These are phyloP conservation scores for Hiodon tergisus DNA, from an alignment of 2,113 vertebrate species.

Conservation along the genomic window DNA sequence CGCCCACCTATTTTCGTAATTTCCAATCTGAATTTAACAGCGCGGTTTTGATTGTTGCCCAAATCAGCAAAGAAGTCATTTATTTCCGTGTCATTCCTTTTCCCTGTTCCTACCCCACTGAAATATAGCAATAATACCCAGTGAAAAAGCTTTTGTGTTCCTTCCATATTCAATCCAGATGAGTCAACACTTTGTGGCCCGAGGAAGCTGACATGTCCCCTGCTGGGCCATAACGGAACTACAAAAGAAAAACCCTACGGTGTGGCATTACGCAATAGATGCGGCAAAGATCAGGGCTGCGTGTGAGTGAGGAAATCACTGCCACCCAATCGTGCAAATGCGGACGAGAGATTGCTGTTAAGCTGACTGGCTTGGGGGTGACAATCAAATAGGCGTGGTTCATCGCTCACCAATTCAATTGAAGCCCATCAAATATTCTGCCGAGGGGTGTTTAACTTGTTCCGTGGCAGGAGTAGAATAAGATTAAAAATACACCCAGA, in stretches of 20 bases:
- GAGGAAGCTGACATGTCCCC: not conserved
- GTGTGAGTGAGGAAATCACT: constrained; percentile 34
- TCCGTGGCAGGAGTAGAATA: constrained; percentile 25
- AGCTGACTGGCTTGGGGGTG: constrained; percentile 31
- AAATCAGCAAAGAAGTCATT: too few relatives aligned
- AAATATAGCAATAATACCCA: constrained; percentile 6
- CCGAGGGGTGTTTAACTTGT: constrained; percentile 13
- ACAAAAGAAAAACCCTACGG: constrained; percentile 14
- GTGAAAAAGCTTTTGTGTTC: constrained; percentile 24
- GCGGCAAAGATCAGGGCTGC: constrained; percentile 20
- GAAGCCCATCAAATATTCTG: constrained; percentile 25
- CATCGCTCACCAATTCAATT: constrained; percentile 36
- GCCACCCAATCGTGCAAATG: constrained; percentile 29
- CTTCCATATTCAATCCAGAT: constrained; percentile 26
- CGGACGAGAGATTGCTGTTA: constrained; percentile 32
- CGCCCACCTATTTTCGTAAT: too few relatives aligned
- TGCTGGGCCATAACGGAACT: not conserved
- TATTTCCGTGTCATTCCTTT: too few relatives aligned
- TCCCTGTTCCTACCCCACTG: too few relatives aligned
- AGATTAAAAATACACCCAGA: constrained; percentile 11
- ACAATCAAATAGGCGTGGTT: constrained; percentile 39
- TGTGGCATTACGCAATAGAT: constrained; percentile 6
- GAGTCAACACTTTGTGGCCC: constrained; percentile 25
- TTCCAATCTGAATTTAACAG: too few relatives aligned
- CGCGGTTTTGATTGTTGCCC: too few relatives aligned